Evolutionary conservation across 2,888 invertebrate genomes (phyloP), one percentile per base, ranked within the genome.

Genomic region (Dasypogon diadema): DNA sequence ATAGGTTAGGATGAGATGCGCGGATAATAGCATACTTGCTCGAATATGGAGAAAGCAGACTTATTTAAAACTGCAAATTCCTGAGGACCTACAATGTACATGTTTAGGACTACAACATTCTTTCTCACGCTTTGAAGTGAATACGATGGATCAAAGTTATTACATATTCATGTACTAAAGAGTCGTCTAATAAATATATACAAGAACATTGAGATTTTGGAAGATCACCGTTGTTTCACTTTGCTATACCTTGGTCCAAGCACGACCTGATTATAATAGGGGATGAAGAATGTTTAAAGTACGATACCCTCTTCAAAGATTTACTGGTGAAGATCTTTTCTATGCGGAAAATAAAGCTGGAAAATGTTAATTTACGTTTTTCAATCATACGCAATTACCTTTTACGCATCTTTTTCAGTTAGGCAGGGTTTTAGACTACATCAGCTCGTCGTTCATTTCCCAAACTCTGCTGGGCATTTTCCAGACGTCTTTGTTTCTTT

Each of bases 181-280:
- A 84, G 86, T 2, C 85, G 85, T 2, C 72, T 0, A 24, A 75
- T 0, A 65, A 68, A 26, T 1, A 12, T 0, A 76, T 91, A 89
- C 89, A 89, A 80, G 87, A 89, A n/a, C n/a, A n/a, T n/a, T 34
- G 94, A 94, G 82, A 91, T 99, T 75, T 87, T 99, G 22, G 92
- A 93, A 81, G 98, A 99, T 85, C 89, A 92, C 78, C 90, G 96
- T 24, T 91, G 99, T 77, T 87, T 99, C 65, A 99, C 97, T 16
- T 99, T 0, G 98, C 98, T 34, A 90, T 99, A 42, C 98, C 98
- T 0, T 89, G 99, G 79, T 96, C 98, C 0, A 96, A 95, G 83
- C 90, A 92, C 81, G 99, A 99, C 84, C 87, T 99, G 0, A 90
- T 99, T 24, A 85, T 98, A 16, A 85, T 99, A 2, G 97, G 97